Percentiles rank a stretch among this genome's conserved stretches.
Conservation (phyloP, 2,113 vertebrate genomes). For the Phoxinus phoxinus region DNA sequence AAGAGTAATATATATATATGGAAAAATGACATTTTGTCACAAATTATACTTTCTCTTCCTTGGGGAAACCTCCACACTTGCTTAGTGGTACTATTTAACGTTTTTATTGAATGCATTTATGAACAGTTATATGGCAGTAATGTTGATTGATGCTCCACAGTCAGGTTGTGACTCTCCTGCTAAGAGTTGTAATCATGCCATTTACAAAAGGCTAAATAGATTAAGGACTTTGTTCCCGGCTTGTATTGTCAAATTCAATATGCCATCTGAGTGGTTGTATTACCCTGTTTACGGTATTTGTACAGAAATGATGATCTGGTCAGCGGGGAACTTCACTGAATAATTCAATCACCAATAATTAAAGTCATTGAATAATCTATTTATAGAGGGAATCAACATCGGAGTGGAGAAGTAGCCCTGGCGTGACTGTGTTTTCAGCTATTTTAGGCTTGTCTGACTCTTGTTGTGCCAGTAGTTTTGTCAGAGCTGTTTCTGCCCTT, state of each 20-base stretch:
- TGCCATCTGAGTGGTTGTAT: slow-evolving; percentile 9
- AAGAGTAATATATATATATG: too few species aligned
- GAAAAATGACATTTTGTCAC: too few species aligned
- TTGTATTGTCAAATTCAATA: slow-evolving; percentile 51
- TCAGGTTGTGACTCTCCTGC: slow-evolving; percentile 36
- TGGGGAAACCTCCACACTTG: neutral
- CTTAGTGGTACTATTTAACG: neutral
- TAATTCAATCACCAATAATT: slow-evolving; percentile 46
- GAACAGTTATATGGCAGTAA: neutral
- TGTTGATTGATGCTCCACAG: slow-evolving; percentile 33
- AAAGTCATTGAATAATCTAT: slow-evolving; percentile 18
- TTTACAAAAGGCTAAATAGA: slow-evolving; percentile 51
- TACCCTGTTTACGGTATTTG: slow-evolving; percentile 39
- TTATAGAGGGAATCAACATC: neutral
- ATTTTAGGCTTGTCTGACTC: slow-evolving; percentile 1
- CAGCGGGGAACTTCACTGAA: slow-evolving; percentile 1
- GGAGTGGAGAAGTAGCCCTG: neutral
- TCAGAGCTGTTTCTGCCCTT: neutral
- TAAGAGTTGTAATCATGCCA: slow-evolving; percentile 41
- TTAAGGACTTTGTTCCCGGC: slow-evolving; percentile 48
- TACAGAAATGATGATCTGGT: slow-evolving; percentile 23
- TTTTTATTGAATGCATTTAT: neutral
- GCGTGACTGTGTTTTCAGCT: neutral
- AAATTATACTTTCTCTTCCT: too few species aligned
- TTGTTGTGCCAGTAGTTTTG: neutral